Conservation (phyloP, 2,888 invertebrate genomes). For the Bhutanitis thaidina region DNA sequence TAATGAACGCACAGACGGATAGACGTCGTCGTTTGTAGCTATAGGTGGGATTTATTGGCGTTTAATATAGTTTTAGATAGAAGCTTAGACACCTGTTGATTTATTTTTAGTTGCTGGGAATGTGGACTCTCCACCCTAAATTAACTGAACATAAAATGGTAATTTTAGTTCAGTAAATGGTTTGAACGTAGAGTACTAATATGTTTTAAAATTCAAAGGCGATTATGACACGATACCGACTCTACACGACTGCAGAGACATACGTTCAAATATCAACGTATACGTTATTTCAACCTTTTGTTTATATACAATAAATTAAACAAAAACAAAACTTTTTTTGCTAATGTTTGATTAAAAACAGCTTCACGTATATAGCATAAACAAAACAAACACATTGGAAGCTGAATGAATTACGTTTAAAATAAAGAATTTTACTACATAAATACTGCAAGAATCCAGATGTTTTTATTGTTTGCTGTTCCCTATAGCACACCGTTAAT, state of each 20-base stretch:
- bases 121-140: constrained; percentile 26
- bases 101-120: constrained; percentile 29
- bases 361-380: neutral
- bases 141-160: constrained; percentile 23
- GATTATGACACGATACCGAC: no score
- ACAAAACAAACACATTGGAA: neutral
- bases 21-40: constrained; percentile 24
- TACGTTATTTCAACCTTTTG: no score
- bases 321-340: neutral
- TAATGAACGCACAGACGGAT: constrained; percentile 26
- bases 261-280: no score
- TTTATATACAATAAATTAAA: neutral
- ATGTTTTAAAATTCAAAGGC: no score
- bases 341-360: neutral
- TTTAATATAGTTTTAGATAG: constrained; percentile 29
- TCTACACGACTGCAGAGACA: no score
- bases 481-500: no score
- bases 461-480: no score
- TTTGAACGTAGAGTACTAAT: no score
- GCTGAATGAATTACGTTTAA: neutral
- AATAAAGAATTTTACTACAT: neutral
- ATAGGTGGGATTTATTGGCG: constrained; percentile 27
- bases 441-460: neutral
- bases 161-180: no score
- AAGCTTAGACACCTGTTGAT: constrained; percentile 33